Base-by-base conservation (phyloP, 2,888 invertebrate species). In the Spodoptera exigua region DNA sequence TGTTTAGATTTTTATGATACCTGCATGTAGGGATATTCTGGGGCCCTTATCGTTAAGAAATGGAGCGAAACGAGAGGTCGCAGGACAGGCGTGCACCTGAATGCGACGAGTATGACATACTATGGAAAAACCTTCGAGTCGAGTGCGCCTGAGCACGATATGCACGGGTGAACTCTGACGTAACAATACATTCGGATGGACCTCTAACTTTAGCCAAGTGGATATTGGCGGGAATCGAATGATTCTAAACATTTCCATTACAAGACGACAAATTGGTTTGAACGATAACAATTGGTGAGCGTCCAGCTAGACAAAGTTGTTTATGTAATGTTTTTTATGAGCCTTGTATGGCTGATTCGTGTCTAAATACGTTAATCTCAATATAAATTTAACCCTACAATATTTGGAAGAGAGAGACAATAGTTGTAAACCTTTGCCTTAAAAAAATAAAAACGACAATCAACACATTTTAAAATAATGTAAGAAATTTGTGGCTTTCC, bases 131-230 rank as follows among this genome's bases (percentile, higher is more conserved):
- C 64, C 68, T 78, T 62, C 52, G 55, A 56, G 53, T 49, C 41
- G 48, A 18, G 41, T 52, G 60, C 61, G 59, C 65, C 57, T 61
- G 73, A 79, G 65, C 74, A 68, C 73, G 80, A 67, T 73, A 73
- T 81, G 78, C 80, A 75, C 61, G 62, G 64, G 67, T 79, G 76
- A 74, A 61, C 54, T 52, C 61, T 73, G 58, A 78, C 70, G 79
- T 76, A 66, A 74, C 47, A 27, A 27, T 27, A 27, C 27, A 71
- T 59, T 52, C 60, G 59, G 68, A 70, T 66, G 63, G 65, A 62
- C 61, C 73, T 65, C 61, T 53, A 46, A 47, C 60, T 69, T 58
- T 46, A 41, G 11, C 39, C 52, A 34, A 65, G 45, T 72, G 65
- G 66, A 52, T 53, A 65, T 41, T 60, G 54, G 48, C 47, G 44